Evolutionary conservation across 53 echinoderm and acorn worm genomes (phyloP).

Genomic region (Patiria pectinifera): DNA sequence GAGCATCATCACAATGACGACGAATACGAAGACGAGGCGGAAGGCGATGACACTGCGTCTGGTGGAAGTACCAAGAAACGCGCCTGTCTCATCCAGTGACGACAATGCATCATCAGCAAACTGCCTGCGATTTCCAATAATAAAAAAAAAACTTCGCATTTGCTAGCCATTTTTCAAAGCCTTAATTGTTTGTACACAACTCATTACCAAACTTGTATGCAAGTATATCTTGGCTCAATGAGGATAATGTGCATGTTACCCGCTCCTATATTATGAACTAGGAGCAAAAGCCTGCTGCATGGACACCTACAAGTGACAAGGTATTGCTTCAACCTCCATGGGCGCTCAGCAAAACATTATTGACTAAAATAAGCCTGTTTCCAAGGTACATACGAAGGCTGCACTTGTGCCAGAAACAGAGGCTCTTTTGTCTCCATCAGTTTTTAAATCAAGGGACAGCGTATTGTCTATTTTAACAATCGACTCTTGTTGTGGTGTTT

Average conservation of each 20-base stretch:
- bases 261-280: background rate
- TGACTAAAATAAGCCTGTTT: too few species aligned
- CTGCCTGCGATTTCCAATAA: background rate
- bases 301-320: background rate
- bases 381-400: too few species aligned
- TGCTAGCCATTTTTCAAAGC: slow-evolving; percentile 11
- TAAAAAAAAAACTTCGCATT: background rate
- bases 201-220: background rate
- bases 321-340: background rate
- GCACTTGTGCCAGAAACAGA: too few species aligned
- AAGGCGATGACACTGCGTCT: slow-evolving; percentile 62
- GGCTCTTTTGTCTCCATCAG: too few species aligned
- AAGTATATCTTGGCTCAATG: background rate
- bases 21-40: slow-evolving; percentile 81
- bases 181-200: background rate
- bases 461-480: too few species aligned
- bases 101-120: background rate
- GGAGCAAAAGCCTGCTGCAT: background rate
- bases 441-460: too few species aligned
- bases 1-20: slow-evolving; percentile 76
- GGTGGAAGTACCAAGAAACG: slow-evolving; percentile 58
- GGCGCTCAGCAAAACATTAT: background rate
- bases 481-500: too few species aligned
- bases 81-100: slow-evolving; percentile 61
- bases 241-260: background rate